phyloP scores from a whole-genome alignment of 1,140 invertebrate genomes.

The Neodiprion fabricii region DNA sequence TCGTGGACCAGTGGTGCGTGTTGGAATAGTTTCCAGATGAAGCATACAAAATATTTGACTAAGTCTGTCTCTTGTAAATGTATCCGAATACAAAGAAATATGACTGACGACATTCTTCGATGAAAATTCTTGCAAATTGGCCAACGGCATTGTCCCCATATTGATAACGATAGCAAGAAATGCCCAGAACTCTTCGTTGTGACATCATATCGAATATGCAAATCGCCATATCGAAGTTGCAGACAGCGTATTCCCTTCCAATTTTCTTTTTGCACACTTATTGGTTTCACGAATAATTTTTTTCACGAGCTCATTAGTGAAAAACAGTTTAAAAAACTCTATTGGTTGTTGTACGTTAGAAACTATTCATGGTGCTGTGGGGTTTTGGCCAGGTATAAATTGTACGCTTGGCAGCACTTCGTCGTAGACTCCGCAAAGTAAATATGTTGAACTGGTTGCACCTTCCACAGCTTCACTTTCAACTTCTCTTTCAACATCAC shows the following conservation, averaged over 20 bases:
- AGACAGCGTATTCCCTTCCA: conserved; percentile 9
- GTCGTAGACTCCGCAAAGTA: no score
- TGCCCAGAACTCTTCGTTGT: conserved; percentile 22
- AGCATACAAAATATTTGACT: conserved; percentile 24
- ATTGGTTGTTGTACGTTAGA: not conserved
- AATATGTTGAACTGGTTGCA: no score
- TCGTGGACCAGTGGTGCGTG: conserved; percentile 32
- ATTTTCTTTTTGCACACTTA: conserved; percentile 18
- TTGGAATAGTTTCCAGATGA: conserved; percentile 17
- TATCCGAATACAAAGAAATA: conserved; percentile 20
- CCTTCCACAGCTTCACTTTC: no score
- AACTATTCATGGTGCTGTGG: no score
- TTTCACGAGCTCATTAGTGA: conserved; percentile 10
- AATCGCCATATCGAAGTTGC: conserved; percentile 14
- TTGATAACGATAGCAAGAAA: conserved; percentile 22
- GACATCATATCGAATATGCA: conserved; percentile 8
- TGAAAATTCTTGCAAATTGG: conserved; percentile 19
- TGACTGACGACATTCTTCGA: not conserved
- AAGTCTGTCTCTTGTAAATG: conserved; percentile 22
- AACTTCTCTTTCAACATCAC: conserved; percentile 18
- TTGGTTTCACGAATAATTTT: conserved; percentile 22
- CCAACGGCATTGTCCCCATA: conserved; percentile 21
- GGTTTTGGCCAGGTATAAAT: no score
- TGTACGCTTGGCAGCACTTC: no score
- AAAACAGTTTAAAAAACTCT: conserved; percentile 10